phyloP scores from a whole-genome alignment of 2,113 vertebrate species.

The Aegotheles bennettii region DNA sequence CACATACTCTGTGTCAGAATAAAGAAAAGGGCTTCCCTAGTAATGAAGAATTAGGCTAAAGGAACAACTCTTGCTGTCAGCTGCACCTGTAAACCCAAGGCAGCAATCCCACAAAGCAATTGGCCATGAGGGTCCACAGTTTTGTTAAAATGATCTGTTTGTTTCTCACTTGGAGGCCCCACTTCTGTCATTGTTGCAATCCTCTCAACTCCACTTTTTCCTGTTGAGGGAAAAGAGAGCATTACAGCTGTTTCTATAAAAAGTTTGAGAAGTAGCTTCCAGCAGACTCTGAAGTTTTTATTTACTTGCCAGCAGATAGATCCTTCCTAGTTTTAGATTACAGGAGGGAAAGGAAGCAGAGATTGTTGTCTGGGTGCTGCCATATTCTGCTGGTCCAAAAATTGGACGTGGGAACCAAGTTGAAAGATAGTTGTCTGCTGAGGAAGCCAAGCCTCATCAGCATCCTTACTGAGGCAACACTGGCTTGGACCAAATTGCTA shows the following conservation, averaged over 20 bases:
- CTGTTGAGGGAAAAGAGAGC: neutral
- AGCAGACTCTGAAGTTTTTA: neutral
- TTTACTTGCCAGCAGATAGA: neutral
- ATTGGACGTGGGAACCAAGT: neutral
- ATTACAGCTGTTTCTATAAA: neutral
- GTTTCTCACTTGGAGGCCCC: neutral
- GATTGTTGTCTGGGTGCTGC: neutral
- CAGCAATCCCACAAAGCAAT: neutral
- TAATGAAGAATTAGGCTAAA: neutral
- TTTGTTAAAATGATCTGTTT: neutral
- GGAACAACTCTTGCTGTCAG: neutral
- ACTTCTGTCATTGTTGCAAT: neutral
- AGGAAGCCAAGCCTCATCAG: slow-evolving; percentile 15
- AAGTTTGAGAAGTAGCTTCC: neutral
- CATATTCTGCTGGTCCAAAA: neutral
- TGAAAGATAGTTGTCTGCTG: neutral
- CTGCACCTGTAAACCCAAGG: neutral
- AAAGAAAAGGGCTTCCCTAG: neutral
- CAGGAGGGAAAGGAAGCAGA: neutral
- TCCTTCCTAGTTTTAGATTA: neutral
- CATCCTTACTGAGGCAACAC: neutral
- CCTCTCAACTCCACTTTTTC: neutral
- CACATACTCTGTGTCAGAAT: rapidly evolving
- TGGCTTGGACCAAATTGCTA: neutral
- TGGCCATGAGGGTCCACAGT: neutral